phyloP scores from a whole-genome alignment of 2,113 vertebrate species.

The Tetrax tetrax region DNA sequence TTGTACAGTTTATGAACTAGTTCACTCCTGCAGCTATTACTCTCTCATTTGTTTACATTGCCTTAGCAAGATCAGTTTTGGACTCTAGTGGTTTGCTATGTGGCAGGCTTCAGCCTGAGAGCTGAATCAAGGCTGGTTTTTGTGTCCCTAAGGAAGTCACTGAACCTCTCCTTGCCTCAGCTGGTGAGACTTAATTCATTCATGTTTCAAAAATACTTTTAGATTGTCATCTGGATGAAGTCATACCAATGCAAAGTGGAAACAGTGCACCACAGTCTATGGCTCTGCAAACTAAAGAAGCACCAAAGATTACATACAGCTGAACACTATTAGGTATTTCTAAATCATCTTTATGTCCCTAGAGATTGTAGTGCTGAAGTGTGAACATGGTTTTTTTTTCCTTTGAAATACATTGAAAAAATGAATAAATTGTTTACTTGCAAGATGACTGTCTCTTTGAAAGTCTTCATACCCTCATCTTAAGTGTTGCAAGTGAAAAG shows the following conservation, averaged over 20 bases:
- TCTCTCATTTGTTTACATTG: background rate
- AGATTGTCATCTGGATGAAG: background rate
- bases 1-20: background rate
- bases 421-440: background rate
- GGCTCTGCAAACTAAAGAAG: background rate
- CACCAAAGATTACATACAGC: background rate
- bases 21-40: background rate
- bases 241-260: background rate
- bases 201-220: background rate
- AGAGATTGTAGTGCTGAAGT: background rate
- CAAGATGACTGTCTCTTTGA: background rate
- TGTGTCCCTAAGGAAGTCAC: background rate
- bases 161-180: background rate
- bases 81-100: background rate
- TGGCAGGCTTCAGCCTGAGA: background rate
- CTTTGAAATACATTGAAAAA: background rate
- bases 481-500: background rate
- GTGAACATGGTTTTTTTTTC: background rate
- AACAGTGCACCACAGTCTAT: background rate
- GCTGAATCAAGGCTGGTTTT: background rate
- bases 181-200: background rate
- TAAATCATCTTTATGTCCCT: background rate
- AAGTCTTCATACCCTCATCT: background rate
- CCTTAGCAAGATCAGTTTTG: background rate
- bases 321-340: background rate